These are phyloP conservation scores for Drosophila quadrilineata DNA, from an alignment of 1,140 invertebrate species.

Conservation along the genomic window DNA sequence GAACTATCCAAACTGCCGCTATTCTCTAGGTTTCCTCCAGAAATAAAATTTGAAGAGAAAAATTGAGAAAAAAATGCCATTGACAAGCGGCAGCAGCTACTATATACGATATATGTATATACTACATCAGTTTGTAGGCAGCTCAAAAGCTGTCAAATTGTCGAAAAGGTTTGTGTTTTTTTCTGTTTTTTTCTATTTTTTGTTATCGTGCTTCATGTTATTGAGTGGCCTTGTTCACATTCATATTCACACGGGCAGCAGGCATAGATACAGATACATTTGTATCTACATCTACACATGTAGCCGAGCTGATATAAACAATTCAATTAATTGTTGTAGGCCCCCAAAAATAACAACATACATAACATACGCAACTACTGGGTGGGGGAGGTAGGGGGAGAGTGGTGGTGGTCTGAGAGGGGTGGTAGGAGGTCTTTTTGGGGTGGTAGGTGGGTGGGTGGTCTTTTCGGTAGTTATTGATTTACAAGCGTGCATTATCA, in stretches of 20 bases:
- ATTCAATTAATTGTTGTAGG: conserved; percentile 76
- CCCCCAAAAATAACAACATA: too few species aligned
- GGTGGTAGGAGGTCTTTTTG: too few species aligned
- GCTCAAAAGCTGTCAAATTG: conserved; percentile 75
- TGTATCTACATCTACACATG: conserved; percentile 74
- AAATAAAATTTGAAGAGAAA: too few species aligned
- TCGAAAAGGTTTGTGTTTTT: too few species aligned
- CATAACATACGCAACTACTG: too few species aligned
- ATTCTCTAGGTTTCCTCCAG: too few species aligned
- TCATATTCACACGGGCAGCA: conserved; percentile 37
- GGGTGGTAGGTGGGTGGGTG: conserved; percentile 3
- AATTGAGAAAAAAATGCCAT: too few species aligned
- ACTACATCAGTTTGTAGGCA: too few species aligned
- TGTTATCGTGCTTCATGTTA: conserved; percentile 69
- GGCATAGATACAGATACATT: conserved; percentile 57
- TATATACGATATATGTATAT: too few species aligned
- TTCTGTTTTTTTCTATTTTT: too few species aligned
- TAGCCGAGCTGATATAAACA: conserved; percentile 61
- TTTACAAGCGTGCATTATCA: conserved; percentile 67
- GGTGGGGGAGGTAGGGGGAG: too few species aligned
- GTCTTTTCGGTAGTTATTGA: conserved; percentile 74
- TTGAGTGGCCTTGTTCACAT: conserved; percentile 72
- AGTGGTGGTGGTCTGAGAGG: too few species aligned
- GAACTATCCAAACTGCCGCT: neutral
- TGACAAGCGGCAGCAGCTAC: conserved; percentile 8